Evolutionary conservation across 2,797 vertebrate genomes (phyloP).

Genomic region (Darevskia nairensis): DNA sequence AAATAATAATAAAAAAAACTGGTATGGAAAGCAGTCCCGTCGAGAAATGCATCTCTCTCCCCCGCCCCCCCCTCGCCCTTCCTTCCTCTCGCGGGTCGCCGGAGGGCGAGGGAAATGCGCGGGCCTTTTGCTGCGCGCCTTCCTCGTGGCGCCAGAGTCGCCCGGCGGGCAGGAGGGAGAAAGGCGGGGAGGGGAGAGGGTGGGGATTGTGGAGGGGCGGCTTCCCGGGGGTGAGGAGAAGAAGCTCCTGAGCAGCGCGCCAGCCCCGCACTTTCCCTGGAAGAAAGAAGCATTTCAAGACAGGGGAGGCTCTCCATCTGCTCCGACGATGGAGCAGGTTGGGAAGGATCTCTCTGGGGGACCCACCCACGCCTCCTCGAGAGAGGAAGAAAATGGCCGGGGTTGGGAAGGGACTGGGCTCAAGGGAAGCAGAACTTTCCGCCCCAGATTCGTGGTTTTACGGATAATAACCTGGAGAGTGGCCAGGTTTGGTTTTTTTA

Average conservation of each 20-base stretch:
- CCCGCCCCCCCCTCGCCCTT: no score
- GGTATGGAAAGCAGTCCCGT: no score
- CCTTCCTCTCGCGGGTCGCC: accelerated
- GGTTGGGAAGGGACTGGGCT: no score
- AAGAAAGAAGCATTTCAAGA: not conserved
- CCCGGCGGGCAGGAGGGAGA: not conserved
- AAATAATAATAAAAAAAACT: no score
- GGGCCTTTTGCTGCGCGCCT: not conserved
- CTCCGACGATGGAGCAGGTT: not conserved
- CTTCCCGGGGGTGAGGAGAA: no score
- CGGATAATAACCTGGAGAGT: not conserved
- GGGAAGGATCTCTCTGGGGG: no score
- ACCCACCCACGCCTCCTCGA: not conserved
- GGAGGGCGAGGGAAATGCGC: not conserved
- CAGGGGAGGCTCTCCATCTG: not conserved
- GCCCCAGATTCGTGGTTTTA: not conserved
- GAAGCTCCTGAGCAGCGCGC: accelerated
- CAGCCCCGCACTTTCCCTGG: not conserved
- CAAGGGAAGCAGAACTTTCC: not conserved
- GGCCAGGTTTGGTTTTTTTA: no score
- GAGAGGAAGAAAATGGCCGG: not conserved
- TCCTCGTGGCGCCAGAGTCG: not conserved
- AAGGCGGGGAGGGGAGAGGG: not conserved
- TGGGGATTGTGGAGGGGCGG: no score
- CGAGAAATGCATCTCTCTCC: no score